These are phyloP conservation scores for Otis tarda DNA, from an alignment of 2,113 vertebrate genomes.

Conservation along the genomic window DNA sequence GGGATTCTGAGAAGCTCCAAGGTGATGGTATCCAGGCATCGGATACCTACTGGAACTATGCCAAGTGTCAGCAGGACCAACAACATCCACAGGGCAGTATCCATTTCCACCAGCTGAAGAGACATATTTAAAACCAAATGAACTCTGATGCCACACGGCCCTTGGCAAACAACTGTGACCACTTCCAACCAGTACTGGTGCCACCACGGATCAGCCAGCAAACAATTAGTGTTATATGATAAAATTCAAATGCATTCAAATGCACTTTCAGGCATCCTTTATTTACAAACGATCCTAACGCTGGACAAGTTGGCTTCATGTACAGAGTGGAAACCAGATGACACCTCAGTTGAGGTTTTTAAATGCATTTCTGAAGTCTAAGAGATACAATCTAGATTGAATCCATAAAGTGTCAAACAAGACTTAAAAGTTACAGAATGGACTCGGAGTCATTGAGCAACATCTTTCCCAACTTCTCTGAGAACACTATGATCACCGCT, in stretches of 20 bases:
- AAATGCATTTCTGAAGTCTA: neutral
- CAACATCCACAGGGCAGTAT: accelerated
- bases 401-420: neutral
- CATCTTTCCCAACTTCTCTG: neutral
- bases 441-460: neutral
- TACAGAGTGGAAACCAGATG: neutral
- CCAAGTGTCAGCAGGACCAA: too few species aligned
- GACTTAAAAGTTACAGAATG: neutral
- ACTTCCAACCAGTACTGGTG: neutral
- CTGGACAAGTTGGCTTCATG: neutral
- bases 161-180: neutral
- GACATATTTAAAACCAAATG: neutral
- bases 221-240: neutral
- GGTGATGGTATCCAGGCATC: neutral
- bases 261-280: neutral
- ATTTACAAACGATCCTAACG: neutral
- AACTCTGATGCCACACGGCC: neutral
- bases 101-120: neutral
- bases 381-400: neutral
- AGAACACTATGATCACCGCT: neutral
- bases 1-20: neutral
- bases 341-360: neutral
- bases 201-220: neutral
- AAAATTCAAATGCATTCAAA: neutral
- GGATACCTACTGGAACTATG: neutral